A percentile compares a stretch with the other conserved stretches of the same genome.
Evolutionary conservation across 23 tunicate species (phyloP).

Genomic region (Clavelina lepadiformis): DNA sequence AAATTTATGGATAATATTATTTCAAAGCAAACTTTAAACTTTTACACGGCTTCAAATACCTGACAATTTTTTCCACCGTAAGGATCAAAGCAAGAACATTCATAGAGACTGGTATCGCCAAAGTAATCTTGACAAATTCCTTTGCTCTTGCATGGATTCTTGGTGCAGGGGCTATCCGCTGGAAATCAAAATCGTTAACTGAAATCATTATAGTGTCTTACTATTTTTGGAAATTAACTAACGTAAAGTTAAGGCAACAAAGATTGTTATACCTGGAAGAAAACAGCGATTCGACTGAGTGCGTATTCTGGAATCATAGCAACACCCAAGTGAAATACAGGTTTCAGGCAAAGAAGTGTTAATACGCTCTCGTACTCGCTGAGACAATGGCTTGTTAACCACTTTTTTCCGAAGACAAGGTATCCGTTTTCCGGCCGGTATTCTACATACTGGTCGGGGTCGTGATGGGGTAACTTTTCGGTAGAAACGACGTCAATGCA

Average conservation of each 20-base stretch:
- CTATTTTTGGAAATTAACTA: too few relatives aligned
- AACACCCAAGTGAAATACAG: slow-evolving; percentile 7
- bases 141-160: slow-evolving; percentile 37
- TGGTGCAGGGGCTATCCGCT: slow-evolving; percentile 30
- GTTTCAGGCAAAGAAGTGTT: too few relatives aligned
- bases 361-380: too few relatives aligned
- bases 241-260: not conserved
- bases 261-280: slow-evolving; percentile 3
- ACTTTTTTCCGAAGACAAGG: slow-evolving; percentile 9
- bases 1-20: too few relatives aligned
- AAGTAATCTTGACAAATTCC: slow-evolving; percentile 42
- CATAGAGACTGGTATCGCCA: slow-evolving; percentile 8
- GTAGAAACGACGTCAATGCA: too few relatives aligned
- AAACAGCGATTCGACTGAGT: not conserved
- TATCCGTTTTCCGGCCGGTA: not conserved
- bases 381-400: too few relatives aligned
- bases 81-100: slow-evolving; percentile 37
- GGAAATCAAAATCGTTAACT: too few relatives aligned
- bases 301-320: not conserved
- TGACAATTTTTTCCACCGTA: slow-evolving; percentile 69
- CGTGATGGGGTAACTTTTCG: not conserved
- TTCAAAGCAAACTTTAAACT: too few relatives aligned
- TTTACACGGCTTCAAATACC: too few relatives aligned
- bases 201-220: too few relatives aligned
- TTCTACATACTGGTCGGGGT: slow-evolving; percentile 1